Conservation (phyloP, 30 jellyfish, hydroid and myxozoan genomes). For the Cassiopea andromeda region DNA sequence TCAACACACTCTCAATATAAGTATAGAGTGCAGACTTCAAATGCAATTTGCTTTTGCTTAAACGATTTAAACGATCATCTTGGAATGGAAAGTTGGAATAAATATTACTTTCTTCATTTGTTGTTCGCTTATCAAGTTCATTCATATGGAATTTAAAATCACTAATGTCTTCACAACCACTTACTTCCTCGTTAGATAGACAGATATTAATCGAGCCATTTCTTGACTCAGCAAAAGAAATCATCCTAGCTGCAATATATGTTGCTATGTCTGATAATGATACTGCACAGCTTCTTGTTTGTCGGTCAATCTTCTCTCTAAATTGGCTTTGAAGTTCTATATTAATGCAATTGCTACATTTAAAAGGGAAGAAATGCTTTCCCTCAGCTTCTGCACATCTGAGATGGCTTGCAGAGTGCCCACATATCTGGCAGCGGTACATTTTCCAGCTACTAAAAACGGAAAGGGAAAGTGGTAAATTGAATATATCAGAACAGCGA, state of each 20-base stretch:
- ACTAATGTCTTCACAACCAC: neutral
- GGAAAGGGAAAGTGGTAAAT: neutral
- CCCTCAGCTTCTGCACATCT: slow-evolving; percentile 40
- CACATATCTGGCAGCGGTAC: slow-evolving; percentile 62
- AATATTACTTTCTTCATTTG: neutral
- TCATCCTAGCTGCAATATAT: neutral
- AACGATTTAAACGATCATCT: neutral
- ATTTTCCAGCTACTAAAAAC: slow-evolving; percentile 57
- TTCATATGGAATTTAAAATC: neutral
- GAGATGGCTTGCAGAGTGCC: slow-evolving; percentile 71
- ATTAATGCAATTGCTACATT: slow-evolving; percentile 10
- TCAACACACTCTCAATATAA: neutral
- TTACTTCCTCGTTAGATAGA: neutral
- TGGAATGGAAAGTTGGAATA: neutral
- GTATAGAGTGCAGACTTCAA: neutral
- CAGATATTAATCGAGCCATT: neutral
- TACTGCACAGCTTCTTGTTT: slow-evolving; percentile 16
- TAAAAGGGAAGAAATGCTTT: neutral
- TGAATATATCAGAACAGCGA: too few relatives aligned
- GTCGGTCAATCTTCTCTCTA: slow-evolving; percentile 3
- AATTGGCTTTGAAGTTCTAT: neutral
- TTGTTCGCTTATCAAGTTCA: neutral
- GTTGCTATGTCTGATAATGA: neutral
- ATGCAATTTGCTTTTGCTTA: neutral
- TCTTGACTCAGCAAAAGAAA: neutral